Percentiles rank a stretch among this genome's conserved stretches.
These are phyloP conservation scores for Etia nguti DNA, from an alignment of 2,113 vertebrate species.

Conservation along the genomic window DNA sequence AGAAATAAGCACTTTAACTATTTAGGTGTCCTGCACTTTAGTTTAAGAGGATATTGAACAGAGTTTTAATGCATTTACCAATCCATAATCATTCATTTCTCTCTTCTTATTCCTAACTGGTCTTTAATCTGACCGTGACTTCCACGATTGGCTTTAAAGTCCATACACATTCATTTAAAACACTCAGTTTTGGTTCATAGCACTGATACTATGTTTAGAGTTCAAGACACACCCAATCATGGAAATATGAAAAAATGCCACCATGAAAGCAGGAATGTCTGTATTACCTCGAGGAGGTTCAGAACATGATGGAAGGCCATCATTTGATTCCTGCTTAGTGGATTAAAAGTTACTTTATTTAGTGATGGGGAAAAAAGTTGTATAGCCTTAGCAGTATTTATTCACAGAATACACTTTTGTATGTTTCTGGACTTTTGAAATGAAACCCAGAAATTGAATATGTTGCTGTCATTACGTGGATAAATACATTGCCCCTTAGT, in stretches of 20 bases:
- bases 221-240: slow-evolving; percentile 24
- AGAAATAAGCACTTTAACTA: not conserved
- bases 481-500: not conserved
- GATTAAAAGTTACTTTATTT: not conserved
- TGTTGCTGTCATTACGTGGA: too few relatives aligned
- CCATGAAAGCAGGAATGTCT: slow-evolving; percentile 8
- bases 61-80: not conserved
- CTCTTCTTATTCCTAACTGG: not conserved
- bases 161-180: slow-evolving; percentile 31
- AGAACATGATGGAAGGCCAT: slow-evolving; percentile 11
- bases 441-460: not conserved
- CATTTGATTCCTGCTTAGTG: slow-evolving; percentile 30
- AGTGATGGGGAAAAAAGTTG: accelerated
- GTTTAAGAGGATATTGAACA: not conserved
- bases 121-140: slow-evolving; percentile 31
- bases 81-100: slow-evolving; percentile 8
- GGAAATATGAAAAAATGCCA: slow-evolving; percentile 19
- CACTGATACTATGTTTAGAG: slow-evolving; percentile 25
- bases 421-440: not conserved
- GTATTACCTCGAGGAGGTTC: slow-evolving; percentile 26
- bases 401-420: not conserved
- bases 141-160: slow-evolving; percentile 12
- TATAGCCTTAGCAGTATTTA: not conserved
- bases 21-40: not conserved
- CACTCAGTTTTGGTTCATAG: slow-evolving; percentile 57